phyloP scores from a whole-genome alignment of 2,113 vertebrate genomes.

The Brachyistius frenatus region DNA sequence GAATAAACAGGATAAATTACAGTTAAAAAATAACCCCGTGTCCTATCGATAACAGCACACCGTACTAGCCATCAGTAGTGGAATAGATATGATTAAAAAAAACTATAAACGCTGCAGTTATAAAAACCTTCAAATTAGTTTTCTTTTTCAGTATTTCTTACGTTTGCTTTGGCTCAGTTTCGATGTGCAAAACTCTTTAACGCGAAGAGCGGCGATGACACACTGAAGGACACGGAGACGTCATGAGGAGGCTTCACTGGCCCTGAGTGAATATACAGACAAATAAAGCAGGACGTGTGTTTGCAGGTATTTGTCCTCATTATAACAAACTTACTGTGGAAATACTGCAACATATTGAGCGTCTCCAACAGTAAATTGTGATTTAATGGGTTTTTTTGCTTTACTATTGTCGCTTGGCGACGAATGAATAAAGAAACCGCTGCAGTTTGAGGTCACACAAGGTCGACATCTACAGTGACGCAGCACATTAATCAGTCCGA shows the following conservation, averaged over 20 bases:
- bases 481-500: too few relatives aligned
- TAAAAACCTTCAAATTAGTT: slow-evolving; percentile 1
- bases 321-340: background rate
- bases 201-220: too few relatives aligned
- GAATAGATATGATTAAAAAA: slow-evolving; percentile 45
- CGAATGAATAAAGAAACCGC: too few relatives aligned
- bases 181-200: slow-evolving; percentile 31
- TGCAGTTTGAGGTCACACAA: too few relatives aligned
- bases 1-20: slow-evolving; percentile 52
- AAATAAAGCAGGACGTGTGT: background rate
- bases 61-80: slow-evolving; percentile 48
- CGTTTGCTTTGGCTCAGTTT: slow-evolving; percentile 44
- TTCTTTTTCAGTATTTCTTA: slow-evolving; percentile 17
- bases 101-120: background rate
- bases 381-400: too few relatives aligned
- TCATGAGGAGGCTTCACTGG: background rate
- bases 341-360: background rate
- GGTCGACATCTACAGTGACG: too few relatives aligned
- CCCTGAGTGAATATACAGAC: background rate
- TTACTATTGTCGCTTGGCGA: too few relatives aligned
- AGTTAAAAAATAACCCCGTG: slow-evolving; percentile 43
- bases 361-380: background rate
- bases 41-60: slow-evolving; percentile 32
- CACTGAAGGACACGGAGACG: too few relatives aligned
- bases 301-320: background rate